Evolutionary conservation across 2,797 vertebrate genomes (phyloP).

Genomic region (Enteromius unitaeniatus): DNA sequence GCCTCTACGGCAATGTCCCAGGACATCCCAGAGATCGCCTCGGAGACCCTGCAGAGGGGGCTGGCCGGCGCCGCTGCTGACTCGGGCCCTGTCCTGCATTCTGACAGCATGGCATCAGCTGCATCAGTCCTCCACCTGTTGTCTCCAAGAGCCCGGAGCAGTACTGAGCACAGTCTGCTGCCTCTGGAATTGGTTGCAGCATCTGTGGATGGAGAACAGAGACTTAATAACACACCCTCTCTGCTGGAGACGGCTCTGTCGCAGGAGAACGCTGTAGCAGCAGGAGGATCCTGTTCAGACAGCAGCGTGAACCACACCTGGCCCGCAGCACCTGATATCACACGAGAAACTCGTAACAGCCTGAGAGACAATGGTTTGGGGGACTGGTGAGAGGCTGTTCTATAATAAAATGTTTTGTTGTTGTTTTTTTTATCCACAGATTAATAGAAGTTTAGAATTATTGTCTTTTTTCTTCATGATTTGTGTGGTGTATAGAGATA

Average conservation of each 20-base stretch:
- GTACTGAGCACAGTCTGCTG: slow-evolving; percentile 79
- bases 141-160: slow-evolving; percentile 84
- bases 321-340: slow-evolving; percentile 97
- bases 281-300: slow-evolving; percentile 71
- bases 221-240: slow-evolving; percentile 85
- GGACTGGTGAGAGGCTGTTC: slow-evolving; percentile 82
- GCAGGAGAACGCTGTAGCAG: slow-evolving; percentile 81
- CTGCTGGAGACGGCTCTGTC: slow-evolving; percentile 88
- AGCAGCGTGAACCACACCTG: slow-evolving; percentile 83
- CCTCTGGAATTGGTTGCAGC: slow-evolving; percentile 84
- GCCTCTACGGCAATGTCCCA: slow-evolving; percentile 96
- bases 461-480: not conserved
- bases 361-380: slow-evolving; percentile 89
- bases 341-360: slow-evolving; percentile 93
- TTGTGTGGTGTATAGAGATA: not conserved
- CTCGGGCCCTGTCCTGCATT: slow-evolving; percentile 72
- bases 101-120: slow-evolving; percentile 94
- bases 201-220: slow-evolving; percentile 75
- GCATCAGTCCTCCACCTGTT: slow-evolving; percentile 91
- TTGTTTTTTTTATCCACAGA: not conserved
- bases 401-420: not conserved
- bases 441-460: not conserved
- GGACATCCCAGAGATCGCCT: slow-evolving; percentile 96
- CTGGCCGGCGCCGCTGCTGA: slow-evolving; percentile 65
- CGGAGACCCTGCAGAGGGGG: slow-evolving; percentile 85